A percentile compares a stretch with the other conserved stretches of the same genome.
Evolutionary conservation across 1,140 invertebrate genomes (phyloP).

Genomic region (Aphelinus atriplicis): DNA sequence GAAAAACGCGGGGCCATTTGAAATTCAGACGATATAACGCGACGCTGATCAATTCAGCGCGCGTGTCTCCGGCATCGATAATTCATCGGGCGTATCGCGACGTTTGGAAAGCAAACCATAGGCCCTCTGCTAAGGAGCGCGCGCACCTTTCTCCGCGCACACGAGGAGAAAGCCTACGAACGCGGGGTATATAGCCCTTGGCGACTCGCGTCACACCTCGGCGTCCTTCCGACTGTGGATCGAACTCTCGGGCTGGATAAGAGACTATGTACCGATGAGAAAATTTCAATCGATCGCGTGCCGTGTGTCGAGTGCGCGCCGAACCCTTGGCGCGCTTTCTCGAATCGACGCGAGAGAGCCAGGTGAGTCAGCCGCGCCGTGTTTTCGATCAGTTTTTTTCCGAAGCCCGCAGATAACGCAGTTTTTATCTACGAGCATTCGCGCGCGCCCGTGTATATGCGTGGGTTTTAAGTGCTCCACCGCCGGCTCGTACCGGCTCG

Average conservation of each 20-base stretch:
- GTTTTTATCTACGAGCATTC: constrained; percentile 3
- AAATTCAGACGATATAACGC: too few relatives aligned
- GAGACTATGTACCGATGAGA: too few relatives aligned
- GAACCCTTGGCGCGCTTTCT: too few relatives aligned
- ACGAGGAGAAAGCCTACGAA: too few relatives aligned
- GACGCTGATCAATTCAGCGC: background rate
- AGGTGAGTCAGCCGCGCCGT: background rate
- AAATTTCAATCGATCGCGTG: too few relatives aligned
- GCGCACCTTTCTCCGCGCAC: background rate
- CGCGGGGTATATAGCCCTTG: too few relatives aligned
- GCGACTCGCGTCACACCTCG: too few relatives aligned
- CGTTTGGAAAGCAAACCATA: background rate
- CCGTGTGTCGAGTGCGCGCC: too few relatives aligned
- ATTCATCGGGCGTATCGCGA: background rate
- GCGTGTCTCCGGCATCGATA: background rate
- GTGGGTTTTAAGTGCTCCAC: too few relatives aligned
- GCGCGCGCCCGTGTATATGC: background rate
- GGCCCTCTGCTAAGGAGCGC: background rate
- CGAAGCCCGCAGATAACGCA: background rate
- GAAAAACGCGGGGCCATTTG: too few relatives aligned
- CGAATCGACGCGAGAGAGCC: too few relatives aligned
- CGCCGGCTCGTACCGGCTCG: too few relatives aligned
- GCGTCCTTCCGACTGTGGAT: constrained; percentile 12
- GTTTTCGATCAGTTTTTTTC: constrained; percentile 19
- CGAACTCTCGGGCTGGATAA: background rate